Conservation (phyloP, 2,113 vertebrate species). For the Corythornis vintsioides region DNA sequence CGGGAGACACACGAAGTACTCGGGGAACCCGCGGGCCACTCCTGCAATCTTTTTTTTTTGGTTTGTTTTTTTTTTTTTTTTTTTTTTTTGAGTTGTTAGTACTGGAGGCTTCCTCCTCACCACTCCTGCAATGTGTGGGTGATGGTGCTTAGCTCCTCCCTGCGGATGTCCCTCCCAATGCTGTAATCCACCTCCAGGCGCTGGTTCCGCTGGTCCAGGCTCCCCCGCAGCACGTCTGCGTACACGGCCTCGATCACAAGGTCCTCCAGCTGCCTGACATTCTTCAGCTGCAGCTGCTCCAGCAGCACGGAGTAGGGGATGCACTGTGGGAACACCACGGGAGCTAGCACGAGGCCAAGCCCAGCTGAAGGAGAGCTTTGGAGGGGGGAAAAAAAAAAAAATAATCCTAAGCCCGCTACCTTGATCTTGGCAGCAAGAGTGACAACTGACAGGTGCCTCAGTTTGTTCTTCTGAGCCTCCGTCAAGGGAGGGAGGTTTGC, state of each 20-base stretch:
- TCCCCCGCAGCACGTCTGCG: conserved; percentile 78
- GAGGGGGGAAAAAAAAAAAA: not conserved
- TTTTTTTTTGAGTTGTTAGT: not conserved
- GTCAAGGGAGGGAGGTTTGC: conserved; percentile 89
- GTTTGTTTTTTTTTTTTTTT: too few species aligned
- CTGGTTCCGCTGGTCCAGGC: conserved; percentile 81
- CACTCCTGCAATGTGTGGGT: conserved; percentile 95
- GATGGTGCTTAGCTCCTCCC: conserved; percentile 93
- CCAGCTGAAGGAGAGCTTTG: not conserved
- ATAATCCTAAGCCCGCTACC: conserved; percentile 66
- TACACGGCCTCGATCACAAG: conserved; percentile 82
- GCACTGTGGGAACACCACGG: conserved; percentile 53
- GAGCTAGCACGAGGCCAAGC: not conserved
- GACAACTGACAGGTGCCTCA: conserved; percentile 94
- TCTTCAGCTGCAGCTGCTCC: conserved; percentile 78
- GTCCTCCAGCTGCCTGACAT: conserved; percentile 80
- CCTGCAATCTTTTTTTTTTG: not conserved
- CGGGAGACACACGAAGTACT: not conserved
- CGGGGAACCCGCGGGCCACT: not conserved
- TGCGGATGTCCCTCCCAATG: conserved; percentile 93
- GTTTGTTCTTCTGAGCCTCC: conserved; percentile 94
- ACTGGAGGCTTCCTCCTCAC: conserved; percentile 75
- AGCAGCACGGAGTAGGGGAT: conserved; percentile 81
- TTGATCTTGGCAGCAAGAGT: conserved; percentile 96
- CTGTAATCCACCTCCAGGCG: conserved; percentile 91